These are phyloP conservation scores for Ditula angustiorana DNA, from an alignment of 2,888 invertebrate species.

Conservation along the genomic window DNA sequence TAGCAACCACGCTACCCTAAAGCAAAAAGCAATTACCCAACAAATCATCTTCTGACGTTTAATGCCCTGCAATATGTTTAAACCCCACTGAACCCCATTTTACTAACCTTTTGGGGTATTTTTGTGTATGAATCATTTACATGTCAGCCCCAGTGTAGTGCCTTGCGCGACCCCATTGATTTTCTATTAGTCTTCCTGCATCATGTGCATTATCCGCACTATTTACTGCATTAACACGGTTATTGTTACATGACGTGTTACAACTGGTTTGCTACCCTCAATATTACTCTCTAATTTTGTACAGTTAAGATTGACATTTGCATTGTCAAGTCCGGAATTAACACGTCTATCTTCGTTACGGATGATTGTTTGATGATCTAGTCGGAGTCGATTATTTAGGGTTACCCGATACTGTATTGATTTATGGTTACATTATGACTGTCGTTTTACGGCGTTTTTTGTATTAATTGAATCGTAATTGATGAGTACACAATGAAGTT, in stretches of 20 bases:
- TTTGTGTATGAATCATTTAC: constrained; percentile 77
- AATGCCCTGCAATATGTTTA: constrained; percentile 83
- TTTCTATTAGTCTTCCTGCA: constrained; percentile 84
- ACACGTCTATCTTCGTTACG: constrained; percentile 81
- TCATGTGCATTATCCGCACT: constrained; percentile 81
- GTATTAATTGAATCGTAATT: constrained; percentile 59
- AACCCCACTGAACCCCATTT: constrained; percentile 53
- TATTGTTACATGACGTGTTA: constrained; percentile 72
- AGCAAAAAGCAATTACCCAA: constrained; percentile 82
- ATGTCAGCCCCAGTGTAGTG: constrained; percentile 63
- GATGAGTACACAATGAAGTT: constrained; percentile 38
- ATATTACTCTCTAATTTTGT: constrained; percentile 54
- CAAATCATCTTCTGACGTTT: constrained; percentile 84
- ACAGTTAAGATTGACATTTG: constrained; percentile 54
- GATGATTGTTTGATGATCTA: constrained; percentile 80
- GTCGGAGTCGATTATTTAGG: constrained; percentile 77
- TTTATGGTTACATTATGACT: constrained; percentile 78
- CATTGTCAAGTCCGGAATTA: constrained; percentile 59
- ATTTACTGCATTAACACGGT: constrained; percentile 68
- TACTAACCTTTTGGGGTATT: constrained; percentile 63
- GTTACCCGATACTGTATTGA: constrained; percentile 77
- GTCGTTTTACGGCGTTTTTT: constrained; percentile 61
- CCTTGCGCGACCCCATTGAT: constrained; percentile 76
- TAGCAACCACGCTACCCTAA: constrained; percentile 75
- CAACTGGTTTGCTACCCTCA: constrained; percentile 51